Base-by-base conservation (phyloP, 2,888 invertebrate genomes). In the Dysmachus trigonus region DNA sequence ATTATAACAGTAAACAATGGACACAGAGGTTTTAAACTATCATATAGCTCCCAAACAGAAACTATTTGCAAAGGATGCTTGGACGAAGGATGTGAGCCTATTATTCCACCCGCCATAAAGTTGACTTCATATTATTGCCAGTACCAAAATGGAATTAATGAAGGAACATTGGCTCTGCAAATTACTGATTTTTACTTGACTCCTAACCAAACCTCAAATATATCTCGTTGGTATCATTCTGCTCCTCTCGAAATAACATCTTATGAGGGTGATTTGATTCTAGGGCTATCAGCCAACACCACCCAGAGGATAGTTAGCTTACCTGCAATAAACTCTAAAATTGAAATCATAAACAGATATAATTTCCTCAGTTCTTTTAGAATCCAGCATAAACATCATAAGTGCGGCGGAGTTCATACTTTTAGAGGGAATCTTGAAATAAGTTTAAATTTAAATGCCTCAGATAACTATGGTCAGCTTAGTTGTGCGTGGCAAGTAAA, bases 401-500 rank as follows among this genome's bases (percentile, higher is more conserved):
- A 93, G 1, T 97, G 97, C 90, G 97, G 97, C 27, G 97, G 96
- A 5, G 88, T 93, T 5, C 86, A 95, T 1, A 88, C 87, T 0
- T 88, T 92, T 8, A 89, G 89, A 0, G 90, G 91, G 87, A 90
- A 90, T n/a, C 85, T 90, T 90, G 85, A 89, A 90, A 83, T 90
- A 89, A 87, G 90, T 90, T 84, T 92, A 90, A 86, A 92, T 87
- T 18, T 31, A 7, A 87, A 90, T 90, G 89, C 91, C 62, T 35
- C 81, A 0, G 82, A 62, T 0, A 77, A 86, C 13, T 88, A 89
- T 18, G 91, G 90, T 13, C 91, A 93, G 0, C 89, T 95, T n/a
- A 94, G 95, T 89, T 98, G 98, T 91, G 93, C 94, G 0, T 98
- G 97, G 97, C 89, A 93, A 30, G 89, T 96, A 0, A 90, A 92